A percentile compares a stretch with the other conserved stretches of the same genome.
Evolutionary conservation across 2,888 invertebrate genomes (phyloP).

Genomic region (Neoitamus cyanurus): DNA sequence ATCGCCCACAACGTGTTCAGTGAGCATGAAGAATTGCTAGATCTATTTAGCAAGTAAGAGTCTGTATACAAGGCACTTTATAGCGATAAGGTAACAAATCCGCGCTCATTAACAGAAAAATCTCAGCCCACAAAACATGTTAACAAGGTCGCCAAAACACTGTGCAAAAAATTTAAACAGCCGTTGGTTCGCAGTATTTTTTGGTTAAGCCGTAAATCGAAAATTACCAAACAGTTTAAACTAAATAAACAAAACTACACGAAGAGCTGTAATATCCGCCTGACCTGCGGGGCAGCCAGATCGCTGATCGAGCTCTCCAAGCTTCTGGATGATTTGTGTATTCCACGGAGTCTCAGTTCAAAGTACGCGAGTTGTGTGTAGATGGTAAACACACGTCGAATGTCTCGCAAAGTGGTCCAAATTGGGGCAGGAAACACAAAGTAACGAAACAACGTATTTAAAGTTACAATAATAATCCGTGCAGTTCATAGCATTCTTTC

Average conservation of each 20-base stretch:
- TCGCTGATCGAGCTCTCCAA: background rate
- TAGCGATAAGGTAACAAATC: background rate
- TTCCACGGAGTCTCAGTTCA: background rate
- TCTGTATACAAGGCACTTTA: background rate
- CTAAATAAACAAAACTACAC: background rate
- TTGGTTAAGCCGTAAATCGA: background rate
- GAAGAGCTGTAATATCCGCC: background rate
- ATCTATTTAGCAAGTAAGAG: background rate
- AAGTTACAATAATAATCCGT: background rate
- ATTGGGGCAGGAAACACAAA: background rate
- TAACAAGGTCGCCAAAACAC: background rate
- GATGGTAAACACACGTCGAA: background rate
- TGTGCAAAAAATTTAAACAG: background rate
- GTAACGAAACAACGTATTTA: background rate
- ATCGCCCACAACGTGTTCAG: background rate
- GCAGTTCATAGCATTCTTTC: background rate
- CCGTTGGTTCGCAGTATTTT: background rate
- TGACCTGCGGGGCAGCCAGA: background rate
- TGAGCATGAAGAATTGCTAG: background rate
- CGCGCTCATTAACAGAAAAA: background rate
- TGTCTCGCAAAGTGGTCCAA: background rate
- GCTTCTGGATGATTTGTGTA: background rate
- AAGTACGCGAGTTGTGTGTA: background rate
- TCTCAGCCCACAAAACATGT: too few relatives aligned
- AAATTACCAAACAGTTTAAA: background rate